Evolutionary conservation across 92 coral and sea anemone genomes (phyloP).

Genomic region (Scolanthus callimorphus): DNA sequence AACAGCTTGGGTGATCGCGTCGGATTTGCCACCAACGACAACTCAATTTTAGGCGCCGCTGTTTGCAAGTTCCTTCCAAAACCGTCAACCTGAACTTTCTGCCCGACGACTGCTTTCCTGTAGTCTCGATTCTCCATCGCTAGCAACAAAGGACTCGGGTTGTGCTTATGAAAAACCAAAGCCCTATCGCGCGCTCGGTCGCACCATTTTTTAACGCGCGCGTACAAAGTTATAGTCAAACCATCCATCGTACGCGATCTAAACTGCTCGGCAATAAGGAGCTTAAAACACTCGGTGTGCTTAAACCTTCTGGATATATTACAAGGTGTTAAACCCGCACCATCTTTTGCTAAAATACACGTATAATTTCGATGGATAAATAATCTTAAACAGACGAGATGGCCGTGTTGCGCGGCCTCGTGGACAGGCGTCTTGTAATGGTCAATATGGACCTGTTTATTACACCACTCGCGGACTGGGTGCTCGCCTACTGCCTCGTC

Average conservation of each 20-base stretch:
- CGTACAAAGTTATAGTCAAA: constrained; percentile 68
- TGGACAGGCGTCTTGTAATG: constrained; percentile 84
- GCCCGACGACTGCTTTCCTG: constrained; percentile 81
- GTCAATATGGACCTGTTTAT: constrained; percentile 63
- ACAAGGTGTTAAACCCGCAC: constrained; percentile 85
- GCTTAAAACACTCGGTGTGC: constrained; percentile 88
- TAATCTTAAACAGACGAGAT: constrained; percentile 63
- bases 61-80: constrained; percentile 73
- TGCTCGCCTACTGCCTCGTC: constrained; percentile 93
- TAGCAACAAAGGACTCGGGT: constrained; percentile 67
- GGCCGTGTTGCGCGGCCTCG: constrained; percentile 91
- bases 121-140: constrained; percentile 72
- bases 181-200: constrained; percentile 90
- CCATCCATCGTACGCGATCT: constrained; percentile 82
- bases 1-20: constrained; percentile 24
- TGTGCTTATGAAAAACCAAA: constrained; percentile 74
- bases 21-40: constrained; percentile 32
- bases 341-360: constrained; percentile 86
- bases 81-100: constrained; percentile 88
- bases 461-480: constrained; percentile 96
- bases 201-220: constrained; percentile 94
- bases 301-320: constrained; percentile 78
- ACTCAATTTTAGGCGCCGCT: constrained; percentile 56
- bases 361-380: constrained; percentile 87
- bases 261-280: constrained; percentile 90